Percentiles rank a stretch among this genome's conserved stretches.
These are phyloP conservation scores for Orgyia antiqua DNA, from an alignment of 2,888 invertebrate species.

Conservation along the genomic window DNA sequence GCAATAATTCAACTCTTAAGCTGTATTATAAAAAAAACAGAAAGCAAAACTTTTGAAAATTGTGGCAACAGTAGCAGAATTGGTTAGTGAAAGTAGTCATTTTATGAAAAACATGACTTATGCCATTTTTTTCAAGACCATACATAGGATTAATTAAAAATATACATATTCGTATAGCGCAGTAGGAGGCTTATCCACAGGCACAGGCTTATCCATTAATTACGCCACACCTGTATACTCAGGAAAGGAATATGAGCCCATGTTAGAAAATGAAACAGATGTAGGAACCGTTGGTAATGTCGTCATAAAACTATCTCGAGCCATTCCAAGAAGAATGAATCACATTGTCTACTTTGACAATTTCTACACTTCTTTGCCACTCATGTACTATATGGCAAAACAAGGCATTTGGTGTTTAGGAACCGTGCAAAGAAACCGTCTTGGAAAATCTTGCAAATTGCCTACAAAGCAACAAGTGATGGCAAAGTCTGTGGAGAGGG, in stretches of 20 bases:
- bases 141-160: neutral
- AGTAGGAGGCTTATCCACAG: too few relatives aligned
- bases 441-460: neutral
- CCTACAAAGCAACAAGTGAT: neutral
- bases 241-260: too few relatives aligned
- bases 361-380: slow-evolving; percentile 1
- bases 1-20: too few relatives aligned
- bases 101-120: too few relatives aligned
- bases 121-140: slow-evolving; percentile 1
- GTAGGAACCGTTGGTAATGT: neutral
- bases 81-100: too few relatives aligned
- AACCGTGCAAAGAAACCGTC: neutral
- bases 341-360: slow-evolving; percentile 5
- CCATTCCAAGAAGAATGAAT: slow-evolving; percentile 2
- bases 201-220: too few relatives aligned
- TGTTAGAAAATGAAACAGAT: too few relatives aligned
- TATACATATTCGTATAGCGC: too few relatives aligned
- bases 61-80: too few relatives aligned
- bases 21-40: too few relatives aligned
- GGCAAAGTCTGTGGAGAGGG: neutral
- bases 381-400: neutral
- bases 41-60: too few relatives aligned
- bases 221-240: too few relatives aligned
- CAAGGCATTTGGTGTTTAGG: slow-evolving; percentile 1
- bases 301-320: neutral